Percentiles rank a stretch among this genome's conserved stretches.
phyloP scores from a whole-genome alignment of 2,113 vertebrate genomes.

The Indicator maculatus region DNA sequence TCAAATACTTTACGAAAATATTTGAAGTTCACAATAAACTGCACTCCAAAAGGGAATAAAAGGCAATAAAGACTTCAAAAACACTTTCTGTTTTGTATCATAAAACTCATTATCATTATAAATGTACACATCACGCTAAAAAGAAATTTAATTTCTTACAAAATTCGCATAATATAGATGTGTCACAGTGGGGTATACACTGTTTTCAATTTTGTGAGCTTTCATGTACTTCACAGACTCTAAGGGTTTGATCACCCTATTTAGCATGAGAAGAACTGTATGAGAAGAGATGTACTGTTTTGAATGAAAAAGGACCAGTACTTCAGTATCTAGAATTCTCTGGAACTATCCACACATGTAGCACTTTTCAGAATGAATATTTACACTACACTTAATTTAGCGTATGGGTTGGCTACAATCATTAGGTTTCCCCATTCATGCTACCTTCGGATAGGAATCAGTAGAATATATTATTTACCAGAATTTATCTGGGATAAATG shows the following conservation, averaged over 20 bases:
- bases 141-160: conserved; percentile 1
- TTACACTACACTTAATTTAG: neutral
- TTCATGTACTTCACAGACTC: neutral
- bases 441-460: neutral
- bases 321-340: neutral
- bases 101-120: conserved; percentile 16
- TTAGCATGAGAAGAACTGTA: neutral
- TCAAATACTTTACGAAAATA: conserved; percentile 10
- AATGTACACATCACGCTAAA: neutral
- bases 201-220: neutral
- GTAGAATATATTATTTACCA: neutral
- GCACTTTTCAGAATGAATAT: neutral
- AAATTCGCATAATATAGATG: neutral
- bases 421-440: neutral
- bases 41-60: neutral
- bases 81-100: neutral
- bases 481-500: neutral
- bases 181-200: neutral
- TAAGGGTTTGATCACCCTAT: neutral
- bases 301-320: neutral
- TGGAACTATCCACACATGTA: neutral
- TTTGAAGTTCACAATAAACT: neutral
- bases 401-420: neutral
- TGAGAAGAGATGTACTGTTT: neutral
- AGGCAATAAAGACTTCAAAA: neutral